Evolutionary conservation across 2,797 vertebrate species (phyloP).

Genomic region (Falco rusticolus): DNA sequence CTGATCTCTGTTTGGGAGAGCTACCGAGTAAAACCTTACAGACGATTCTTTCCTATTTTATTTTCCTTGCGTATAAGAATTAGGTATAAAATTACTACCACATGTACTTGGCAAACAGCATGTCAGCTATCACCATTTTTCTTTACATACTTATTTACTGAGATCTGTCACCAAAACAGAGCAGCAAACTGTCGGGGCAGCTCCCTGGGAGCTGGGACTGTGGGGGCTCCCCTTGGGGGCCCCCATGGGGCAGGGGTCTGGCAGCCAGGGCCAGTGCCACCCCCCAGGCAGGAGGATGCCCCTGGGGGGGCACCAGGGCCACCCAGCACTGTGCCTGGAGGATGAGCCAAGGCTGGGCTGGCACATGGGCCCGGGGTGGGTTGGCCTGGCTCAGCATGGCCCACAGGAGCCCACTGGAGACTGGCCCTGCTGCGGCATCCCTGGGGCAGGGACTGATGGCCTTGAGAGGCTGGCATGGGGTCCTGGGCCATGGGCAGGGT

Average conservation of each 20-base stretch:
- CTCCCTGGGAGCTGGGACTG: accelerated
- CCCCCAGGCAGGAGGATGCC: neutral
- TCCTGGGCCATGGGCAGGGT: neutral
- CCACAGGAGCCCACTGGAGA: neutral
- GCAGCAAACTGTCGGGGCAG: neutral
- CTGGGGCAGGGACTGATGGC: too few species aligned
- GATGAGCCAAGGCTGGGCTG: accelerated
- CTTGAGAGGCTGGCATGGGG: too few species aligned
- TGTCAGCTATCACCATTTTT: neutral
- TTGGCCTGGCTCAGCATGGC: accelerated
- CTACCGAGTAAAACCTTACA: neutral
- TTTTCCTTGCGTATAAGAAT: neutral
- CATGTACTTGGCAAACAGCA: neutral
- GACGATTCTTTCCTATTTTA: neutral
- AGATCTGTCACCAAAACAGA: neutral
- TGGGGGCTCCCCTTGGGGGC: neutral
- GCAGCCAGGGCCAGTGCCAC: neutral
- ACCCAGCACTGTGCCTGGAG: accelerated
- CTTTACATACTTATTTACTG: neutral
- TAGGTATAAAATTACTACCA: neutral
- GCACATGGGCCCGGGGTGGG: too few species aligned
- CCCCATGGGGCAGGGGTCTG: too few species aligned
- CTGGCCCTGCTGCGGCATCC: accelerated
- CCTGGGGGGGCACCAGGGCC: accelerated
- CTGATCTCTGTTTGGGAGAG: neutral